A percentile compares a stretch with the other conserved stretches of the same genome.
Conservation (phyloP, 2,113 vertebrate genomes). For the Ondatra zibethicus region DNA sequence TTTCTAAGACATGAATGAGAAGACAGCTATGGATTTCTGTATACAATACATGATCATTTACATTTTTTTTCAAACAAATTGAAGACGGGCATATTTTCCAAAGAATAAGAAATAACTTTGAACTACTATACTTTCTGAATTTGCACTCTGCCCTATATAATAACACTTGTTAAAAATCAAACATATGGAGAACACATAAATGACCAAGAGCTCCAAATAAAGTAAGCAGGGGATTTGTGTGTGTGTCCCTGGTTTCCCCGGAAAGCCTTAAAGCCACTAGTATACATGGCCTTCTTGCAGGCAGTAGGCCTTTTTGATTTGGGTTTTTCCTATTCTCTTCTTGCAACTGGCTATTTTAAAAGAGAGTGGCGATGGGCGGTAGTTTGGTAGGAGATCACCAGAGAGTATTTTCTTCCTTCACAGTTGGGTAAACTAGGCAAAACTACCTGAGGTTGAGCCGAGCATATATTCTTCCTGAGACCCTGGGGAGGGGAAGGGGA, state of each 20-base stretch:
- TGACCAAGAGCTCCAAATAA: neutral
- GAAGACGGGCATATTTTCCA: neutral
- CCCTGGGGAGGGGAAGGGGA: neutral
- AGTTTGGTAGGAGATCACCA: neutral
- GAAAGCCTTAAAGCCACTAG: neutral
- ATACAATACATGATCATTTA: neutral
- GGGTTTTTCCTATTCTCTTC: neutral
- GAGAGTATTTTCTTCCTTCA: neutral
- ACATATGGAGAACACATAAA: conserved; percentile 22
- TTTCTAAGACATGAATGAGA: neutral
- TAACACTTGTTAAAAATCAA: conserved; percentile 6
- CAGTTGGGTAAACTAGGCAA: neutral
- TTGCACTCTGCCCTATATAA: neutral
- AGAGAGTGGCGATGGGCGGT: neutral
- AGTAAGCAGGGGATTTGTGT: neutral
- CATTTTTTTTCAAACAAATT: neutral
- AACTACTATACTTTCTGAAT: neutral
- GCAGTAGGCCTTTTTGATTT: neutral
- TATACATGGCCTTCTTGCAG: neutral
- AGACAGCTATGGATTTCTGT: neutral
- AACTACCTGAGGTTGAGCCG: neutral
- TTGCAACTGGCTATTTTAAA: neutral
- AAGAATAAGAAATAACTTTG: conserved; percentile 36
- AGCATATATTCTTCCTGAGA: neutral
- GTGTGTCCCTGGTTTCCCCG: neutral